Conservation (phyloP, 2,113 vertebrate species). For the Labeo catla region DNA sequence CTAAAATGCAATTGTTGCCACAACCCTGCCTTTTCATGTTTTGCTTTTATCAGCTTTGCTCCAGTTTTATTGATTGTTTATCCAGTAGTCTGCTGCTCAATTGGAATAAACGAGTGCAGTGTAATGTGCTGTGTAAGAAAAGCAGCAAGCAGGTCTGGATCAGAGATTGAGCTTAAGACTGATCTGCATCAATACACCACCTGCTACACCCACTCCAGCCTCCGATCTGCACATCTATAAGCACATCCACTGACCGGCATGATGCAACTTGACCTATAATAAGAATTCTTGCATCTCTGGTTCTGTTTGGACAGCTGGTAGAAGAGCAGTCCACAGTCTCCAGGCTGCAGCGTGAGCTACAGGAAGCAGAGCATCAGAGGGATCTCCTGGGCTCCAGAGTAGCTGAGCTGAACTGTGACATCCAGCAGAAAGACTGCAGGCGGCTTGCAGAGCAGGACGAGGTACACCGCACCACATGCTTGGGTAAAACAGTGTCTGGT, state of each 20-base stretch:
- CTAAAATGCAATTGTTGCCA: conserved; percentile 16
- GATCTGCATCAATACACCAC: conserved; percentile 56
- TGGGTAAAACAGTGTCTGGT: not conserved
- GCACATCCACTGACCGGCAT: not conserved
- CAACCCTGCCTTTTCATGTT: conserved; percentile 21
- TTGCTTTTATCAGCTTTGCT: not conserved
- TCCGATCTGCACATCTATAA: not conserved
- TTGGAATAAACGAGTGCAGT: conserved; percentile 6
- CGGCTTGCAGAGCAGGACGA: conserved; percentile 59
- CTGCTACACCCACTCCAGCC: conserved; percentile 54
- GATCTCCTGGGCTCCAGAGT: conserved; percentile 9
- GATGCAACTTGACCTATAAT: not conserved
- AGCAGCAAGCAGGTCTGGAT: conserved; percentile 30
- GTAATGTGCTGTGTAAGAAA: conserved; percentile 14
- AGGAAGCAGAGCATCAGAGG: conserved; percentile 53
- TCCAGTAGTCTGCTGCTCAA: not conserved
- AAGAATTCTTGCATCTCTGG: not conserved
- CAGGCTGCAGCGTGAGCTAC: conserved; percentile 54
- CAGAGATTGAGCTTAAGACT: conserved; percentile 47
- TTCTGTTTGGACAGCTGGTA: conserved; percentile 50
- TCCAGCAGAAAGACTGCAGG: conserved; percentile 46
- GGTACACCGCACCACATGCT: not conserved
- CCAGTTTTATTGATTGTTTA: conserved; percentile 22
- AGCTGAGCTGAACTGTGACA: conserved; percentile 42
- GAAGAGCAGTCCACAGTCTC: conserved; percentile 56